A percentile compares a stretch with the other conserved stretches of the same genome.
Conservation (phyloP, 2,888 invertebrate species). For the Lepetodrilus schrolli region DNA sequence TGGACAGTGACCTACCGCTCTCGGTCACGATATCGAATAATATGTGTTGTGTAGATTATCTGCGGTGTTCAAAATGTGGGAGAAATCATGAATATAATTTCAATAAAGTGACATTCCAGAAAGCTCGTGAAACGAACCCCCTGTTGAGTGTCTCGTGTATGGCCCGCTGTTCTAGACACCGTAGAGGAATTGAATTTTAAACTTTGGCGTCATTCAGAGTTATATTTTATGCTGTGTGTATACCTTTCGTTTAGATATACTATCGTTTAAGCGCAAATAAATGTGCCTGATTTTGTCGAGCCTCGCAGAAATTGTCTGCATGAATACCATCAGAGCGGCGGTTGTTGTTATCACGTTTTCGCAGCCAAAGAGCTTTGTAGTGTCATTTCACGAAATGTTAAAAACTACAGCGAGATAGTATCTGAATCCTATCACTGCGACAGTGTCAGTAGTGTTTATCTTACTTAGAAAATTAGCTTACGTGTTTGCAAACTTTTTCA, state of each 20-base stretch:
- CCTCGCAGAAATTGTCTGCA: neutral
- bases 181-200: neutral
- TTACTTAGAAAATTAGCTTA: constrained; percentile 11
- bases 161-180: constrained; percentile 6
- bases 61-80: no score
- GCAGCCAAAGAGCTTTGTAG: constrained; percentile 18
- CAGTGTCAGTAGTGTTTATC: constrained; percentile 8
- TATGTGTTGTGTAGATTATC: neutral
- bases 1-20: no score
- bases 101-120: neutral
- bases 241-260: neutral
- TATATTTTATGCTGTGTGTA: neutral
- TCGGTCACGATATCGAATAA: no score
- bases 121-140: no score
- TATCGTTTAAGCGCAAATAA: constrained; percentile 4
- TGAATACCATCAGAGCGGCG: neutral
- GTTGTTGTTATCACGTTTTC: neutral
- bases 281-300: neutral
- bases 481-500: constrained; percentile 16
- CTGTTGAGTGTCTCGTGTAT: neutral
- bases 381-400: constrained; percentile 10
- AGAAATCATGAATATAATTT: constrained; percentile 13
- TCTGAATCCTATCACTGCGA: neutral
- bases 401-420: neutral
- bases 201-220: neutral